Conservation (phyloP, 2,113 vertebrate species). For the Nesospiza acunhae region DNA sequence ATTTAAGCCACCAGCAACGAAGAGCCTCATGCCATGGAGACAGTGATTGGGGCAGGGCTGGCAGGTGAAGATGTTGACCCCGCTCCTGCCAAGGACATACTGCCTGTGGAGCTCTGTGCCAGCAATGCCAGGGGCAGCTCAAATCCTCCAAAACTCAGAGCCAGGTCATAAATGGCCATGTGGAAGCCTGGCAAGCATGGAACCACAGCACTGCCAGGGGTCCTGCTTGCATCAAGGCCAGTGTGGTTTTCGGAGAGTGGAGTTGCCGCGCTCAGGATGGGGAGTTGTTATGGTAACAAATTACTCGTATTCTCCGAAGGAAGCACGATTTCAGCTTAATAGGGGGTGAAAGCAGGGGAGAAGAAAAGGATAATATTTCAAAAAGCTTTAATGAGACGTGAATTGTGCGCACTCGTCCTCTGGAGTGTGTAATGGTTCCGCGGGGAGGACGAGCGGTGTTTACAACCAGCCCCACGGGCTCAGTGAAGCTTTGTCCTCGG, state of each 20-base stretch:
- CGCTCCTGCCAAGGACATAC: not conserved
- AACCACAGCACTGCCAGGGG: not conserved
- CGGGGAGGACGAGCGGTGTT: not conserved
- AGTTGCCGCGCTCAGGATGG: not conserved
- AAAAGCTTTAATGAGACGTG: constrained; percentile 3
- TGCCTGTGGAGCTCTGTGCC: not conserved
- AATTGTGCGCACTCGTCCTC: not conserved
- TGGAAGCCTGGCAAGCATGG: not conserved
- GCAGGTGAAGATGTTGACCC: accelerated
- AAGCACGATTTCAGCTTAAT: constrained; percentile 34
- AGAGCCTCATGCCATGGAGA: not conserved
- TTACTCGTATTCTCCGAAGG: constrained; percentile 55
- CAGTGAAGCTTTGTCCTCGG: accelerated
- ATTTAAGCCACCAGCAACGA: not conserved
- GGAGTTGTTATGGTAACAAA: constrained; percentile 75
- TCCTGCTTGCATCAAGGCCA: not conserved
- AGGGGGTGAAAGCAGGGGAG: not conserved
- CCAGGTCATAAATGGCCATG: accelerated
- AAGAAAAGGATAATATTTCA: constrained; percentile 40
- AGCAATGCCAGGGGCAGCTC: accelerated
- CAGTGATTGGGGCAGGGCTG: not conserved
- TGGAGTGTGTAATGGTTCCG: not conserved
- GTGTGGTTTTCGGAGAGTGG: not conserved
- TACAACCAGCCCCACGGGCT: accelerated
- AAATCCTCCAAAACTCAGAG: not conserved